Conservation (phyloP, 2,888 invertebrate genomes). For the Eubasilissa splendida region DNA sequence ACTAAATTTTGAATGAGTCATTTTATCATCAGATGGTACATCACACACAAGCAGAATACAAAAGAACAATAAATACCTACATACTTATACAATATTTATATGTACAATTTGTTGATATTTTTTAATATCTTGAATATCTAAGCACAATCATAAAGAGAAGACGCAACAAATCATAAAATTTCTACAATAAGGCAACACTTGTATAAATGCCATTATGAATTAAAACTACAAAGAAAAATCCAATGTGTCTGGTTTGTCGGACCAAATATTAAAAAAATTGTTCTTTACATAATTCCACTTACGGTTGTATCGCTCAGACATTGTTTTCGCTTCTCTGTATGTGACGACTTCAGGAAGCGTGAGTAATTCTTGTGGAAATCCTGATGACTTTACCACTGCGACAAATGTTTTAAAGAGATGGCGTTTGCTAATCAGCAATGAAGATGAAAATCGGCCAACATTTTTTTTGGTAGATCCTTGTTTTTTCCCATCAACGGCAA, state of each 20-base stretch:
- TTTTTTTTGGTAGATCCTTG: conserved; percentile 85
- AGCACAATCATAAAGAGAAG: no score
- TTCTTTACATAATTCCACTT: conserved; percentile 65
- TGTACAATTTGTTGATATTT: no score
- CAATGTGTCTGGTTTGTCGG: conserved; percentile 64
- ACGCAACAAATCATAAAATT: no score
- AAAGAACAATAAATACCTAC: no score
- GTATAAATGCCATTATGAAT: no score
- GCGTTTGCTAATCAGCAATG: conserved; percentile 68
- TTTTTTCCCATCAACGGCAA: conserved; percentile 83
- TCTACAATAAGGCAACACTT: no score
- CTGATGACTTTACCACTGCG: conserved; percentile 57
- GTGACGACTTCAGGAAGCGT: conserved; percentile 61
- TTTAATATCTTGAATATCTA: no score
- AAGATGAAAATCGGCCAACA: conserved; percentile 62
- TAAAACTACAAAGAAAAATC: no score
- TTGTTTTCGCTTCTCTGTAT: conserved; percentile 68
- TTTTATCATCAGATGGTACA: no score
- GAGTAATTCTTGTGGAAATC: conserved; percentile 22
- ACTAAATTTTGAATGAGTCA: no score
- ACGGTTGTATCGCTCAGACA: conserved; percentile 66
- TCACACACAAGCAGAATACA: no score
- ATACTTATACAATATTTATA: no score
- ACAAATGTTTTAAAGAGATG: conserved; percentile 62
- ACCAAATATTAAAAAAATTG: conserved; percentile 68